These are phyloP conservation scores for Enteromius thamalakanensis DNA, from an alignment of 2,797 vertebrate species.

Conservation along the genomic window DNA sequence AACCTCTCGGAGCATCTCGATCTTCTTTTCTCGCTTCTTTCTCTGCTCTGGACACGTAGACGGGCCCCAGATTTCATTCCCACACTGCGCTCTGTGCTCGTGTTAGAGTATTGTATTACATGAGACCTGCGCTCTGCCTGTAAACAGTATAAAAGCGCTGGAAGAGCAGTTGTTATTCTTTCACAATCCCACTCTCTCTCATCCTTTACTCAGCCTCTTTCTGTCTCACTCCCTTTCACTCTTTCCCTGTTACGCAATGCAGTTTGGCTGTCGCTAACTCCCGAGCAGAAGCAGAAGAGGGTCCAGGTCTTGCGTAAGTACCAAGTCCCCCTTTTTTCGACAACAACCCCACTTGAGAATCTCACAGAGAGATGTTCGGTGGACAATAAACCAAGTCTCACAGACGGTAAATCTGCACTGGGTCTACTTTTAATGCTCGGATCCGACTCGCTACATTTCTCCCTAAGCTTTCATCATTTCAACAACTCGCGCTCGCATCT, in stretches of 20 bases:
- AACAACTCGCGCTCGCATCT: slow-evolving; percentile 22
- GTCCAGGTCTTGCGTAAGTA: slow-evolving; percentile 78
- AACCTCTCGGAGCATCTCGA: slow-evolving; percentile 46
- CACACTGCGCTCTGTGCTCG: slow-evolving; percentile 54
- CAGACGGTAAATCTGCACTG: slow-evolving; percentile 28
- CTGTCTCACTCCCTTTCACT: slow-evolving; percentile 34
- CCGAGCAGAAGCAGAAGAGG: slow-evolving; percentile 66
- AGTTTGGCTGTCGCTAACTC: slow-evolving; percentile 63
- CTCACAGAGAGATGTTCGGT: slow-evolving; percentile 31
- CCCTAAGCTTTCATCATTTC: slow-evolving; percentile 12
- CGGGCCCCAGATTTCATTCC: slow-evolving; percentile 56
- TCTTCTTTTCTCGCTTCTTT: slow-evolving; percentile 39
- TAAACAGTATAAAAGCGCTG: slow-evolving; percentile 67
- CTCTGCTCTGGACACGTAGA: slow-evolving; percentile 39
- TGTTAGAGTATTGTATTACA: slow-evolving; percentile 67
- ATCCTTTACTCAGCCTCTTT: slow-evolving; percentile 40
- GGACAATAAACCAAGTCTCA: slow-evolving; percentile 20
- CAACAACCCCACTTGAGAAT: slow-evolving; percentile 65
- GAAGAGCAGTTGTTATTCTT: slow-evolving; percentile 71
- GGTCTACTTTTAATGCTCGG: not conserved
- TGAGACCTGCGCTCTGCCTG: slow-evolving; percentile 61
- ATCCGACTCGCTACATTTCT: slow-evolving; percentile 9
- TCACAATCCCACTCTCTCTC: slow-evolving; percentile 56
- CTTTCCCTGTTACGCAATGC: slow-evolving; percentile 68
- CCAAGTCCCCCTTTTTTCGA: slow-evolving; percentile 62